Conservation (phyloP, 2,888 invertebrate species). For the Pachycephus smyrnensis region DNA sequence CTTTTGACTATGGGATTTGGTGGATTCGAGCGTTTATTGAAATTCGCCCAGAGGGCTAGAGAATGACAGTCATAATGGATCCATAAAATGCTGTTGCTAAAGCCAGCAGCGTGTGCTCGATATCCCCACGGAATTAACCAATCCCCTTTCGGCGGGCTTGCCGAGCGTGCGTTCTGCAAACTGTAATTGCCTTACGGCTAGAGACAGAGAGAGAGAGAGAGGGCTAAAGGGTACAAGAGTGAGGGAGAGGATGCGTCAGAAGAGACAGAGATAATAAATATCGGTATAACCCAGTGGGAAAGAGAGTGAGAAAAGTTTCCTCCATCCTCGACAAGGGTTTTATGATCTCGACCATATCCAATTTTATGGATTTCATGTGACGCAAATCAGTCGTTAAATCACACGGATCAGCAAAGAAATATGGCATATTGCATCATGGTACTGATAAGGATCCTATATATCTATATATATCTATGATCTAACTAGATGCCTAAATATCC, state of each 20-base stretch:
- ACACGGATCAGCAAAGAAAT: background rate
- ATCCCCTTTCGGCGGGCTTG: slow-evolving; percentile 4
- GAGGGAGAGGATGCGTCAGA: too few relatives aligned
- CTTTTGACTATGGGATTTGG: background rate
- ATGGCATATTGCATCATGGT: background rate
- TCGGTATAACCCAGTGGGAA: too few relatives aligned
- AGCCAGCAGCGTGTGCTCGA: background rate
- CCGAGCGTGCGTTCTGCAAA: slow-evolving; percentile 11
- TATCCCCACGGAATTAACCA: background rate
- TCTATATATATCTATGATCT: background rate
- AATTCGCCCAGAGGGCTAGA: background rate
- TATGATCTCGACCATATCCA: too few relatives aligned
- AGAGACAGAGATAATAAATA: too few relatives aligned
- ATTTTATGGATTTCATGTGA: too few relatives aligned
- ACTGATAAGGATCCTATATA: background rate
- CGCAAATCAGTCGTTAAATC: background rate
- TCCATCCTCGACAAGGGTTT: too few relatives aligned
- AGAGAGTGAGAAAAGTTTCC: too few relatives aligned
- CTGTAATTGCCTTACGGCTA: background rate
- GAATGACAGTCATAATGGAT: background rate
- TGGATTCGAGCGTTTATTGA: background rate
- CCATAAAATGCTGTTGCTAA: background rate
- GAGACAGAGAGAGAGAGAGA: background rate
- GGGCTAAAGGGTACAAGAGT: too few relatives aligned
- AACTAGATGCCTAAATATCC: background rate